A percentile compares a stretch with the other conserved stretches of the same genome.
Conservation (phyloP, 2,797 vertebrate genomes). For the Arrhamphus sclerolepis region DNA sequence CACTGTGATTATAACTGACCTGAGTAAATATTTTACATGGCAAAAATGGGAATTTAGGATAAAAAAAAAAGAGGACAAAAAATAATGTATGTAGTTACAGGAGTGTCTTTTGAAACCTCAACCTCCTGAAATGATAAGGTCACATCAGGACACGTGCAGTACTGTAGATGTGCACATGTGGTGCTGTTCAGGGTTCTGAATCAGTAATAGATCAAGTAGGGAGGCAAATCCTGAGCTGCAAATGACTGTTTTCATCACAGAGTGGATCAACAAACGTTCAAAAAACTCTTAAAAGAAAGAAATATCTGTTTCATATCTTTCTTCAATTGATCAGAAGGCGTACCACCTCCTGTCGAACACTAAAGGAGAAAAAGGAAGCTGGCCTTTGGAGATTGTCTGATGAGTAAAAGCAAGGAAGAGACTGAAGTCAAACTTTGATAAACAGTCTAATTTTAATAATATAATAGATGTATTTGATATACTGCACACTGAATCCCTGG, state of each 20-base stretch:
- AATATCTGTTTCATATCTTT: slow-evolving; percentile 55
- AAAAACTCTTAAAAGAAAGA: slow-evolving; percentile 36
- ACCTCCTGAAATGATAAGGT: slow-evolving; percentile 23
- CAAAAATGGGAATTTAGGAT: slow-evolving; percentile 50
- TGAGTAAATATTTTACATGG: slow-evolving; percentile 66
- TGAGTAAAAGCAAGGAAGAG: slow-evolving; percentile 28
- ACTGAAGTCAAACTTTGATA: not conserved
- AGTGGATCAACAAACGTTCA: slow-evolving; percentile 25
- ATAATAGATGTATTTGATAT: slow-evolving; percentile 14
- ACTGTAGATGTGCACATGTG: not conserved
- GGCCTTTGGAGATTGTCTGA: slow-evolving; percentile 14
- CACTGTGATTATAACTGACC: slow-evolving; percentile 64
- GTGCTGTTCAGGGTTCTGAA: slow-evolving; percentile 28
- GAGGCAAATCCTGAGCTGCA: slow-evolving; percentile 14
- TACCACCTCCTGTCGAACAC: slow-evolving; percentile 16
- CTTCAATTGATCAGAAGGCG: slow-evolving; percentile 31
- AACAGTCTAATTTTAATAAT: slow-evolving; percentile 11
- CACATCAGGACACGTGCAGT: slow-evolving; percentile 38
- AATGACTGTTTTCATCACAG: slow-evolving; percentile 30
- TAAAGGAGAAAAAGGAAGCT: not conserved
- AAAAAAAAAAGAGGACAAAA: slow-evolving; percentile 25
- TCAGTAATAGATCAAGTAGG: slow-evolving; percentile 25
- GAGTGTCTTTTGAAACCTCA: slow-evolving; percentile 36
- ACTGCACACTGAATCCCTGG: not conserved
- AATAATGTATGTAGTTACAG: slow-evolving; percentile 53